phyloP scores from a whole-genome alignment of 2,888 invertebrate genomes.

The Drosophila mercatorum region DNA sequence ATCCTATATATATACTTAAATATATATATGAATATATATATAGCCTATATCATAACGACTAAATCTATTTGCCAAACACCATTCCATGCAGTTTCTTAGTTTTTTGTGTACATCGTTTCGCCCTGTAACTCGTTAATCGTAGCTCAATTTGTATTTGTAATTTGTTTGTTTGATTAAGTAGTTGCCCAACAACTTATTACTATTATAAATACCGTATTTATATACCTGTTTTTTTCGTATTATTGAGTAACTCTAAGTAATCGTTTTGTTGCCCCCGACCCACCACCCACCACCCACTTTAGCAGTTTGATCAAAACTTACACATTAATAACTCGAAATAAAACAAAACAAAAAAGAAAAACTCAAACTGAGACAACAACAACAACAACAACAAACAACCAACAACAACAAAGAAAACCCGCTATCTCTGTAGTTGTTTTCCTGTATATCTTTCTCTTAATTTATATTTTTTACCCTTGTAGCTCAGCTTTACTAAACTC shows the following conservation, averaged over 20 bases:
- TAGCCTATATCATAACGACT: conserved; percentile 36
- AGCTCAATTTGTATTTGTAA: conserved; percentile 58
- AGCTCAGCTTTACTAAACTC: conserved; percentile 80
- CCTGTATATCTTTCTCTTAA: conserved; percentile 16
- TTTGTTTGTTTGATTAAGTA: conserved; percentile 57
- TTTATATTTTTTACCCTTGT: conserved; percentile 53
- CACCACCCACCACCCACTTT: conserved; percentile 25
- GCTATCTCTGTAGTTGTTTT: conserved; percentile 27
- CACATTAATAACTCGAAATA: conserved; percentile 55
- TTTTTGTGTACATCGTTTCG: conserved; percentile 50
- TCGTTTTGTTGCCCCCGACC: conserved; percentile 32
- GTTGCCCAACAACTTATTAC: conserved; percentile 31
- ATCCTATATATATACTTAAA: background rate
- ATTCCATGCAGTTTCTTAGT: conserved; percentile 59
- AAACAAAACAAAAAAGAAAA: conserved; percentile 8
- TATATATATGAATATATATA: conserved; percentile 26
- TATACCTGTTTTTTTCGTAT: conserved; percentile 29
- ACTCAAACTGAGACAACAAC: conserved; percentile 50
- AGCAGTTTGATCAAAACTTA: conserved; percentile 51
- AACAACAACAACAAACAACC: conserved; percentile 49
- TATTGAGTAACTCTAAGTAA: conserved; percentile 55
- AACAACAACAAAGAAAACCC: conserved; percentile 32
- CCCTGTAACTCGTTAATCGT: conserved; percentile 45
- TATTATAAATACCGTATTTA: conserved; percentile 2
- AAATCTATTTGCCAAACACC: conserved; percentile 39